Percentiles rank a stretch among this genome's conserved stretches.
Evolutionary conservation across 2,113 vertebrate genomes (phyloP).

Genomic region (Brachypteracias leptosomus): DNA sequence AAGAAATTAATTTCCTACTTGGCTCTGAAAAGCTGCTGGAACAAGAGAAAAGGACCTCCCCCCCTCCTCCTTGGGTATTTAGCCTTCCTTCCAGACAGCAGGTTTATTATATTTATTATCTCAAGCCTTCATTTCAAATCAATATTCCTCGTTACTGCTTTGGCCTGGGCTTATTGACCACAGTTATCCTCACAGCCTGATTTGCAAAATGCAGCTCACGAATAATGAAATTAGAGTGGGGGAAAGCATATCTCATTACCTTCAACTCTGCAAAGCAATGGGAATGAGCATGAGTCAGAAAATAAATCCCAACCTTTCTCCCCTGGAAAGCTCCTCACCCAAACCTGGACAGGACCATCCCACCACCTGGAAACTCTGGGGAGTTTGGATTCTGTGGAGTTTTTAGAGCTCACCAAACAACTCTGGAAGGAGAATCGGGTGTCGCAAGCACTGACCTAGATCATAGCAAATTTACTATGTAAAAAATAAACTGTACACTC

Average conservation of each 20-base stretch:
- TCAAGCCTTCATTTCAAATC: neutral
- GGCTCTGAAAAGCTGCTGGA: neutral
- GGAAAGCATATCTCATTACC: neutral
- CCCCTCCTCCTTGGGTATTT: rapidly evolving
- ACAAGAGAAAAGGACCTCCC: neutral
- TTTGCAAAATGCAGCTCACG: neutral
- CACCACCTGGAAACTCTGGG: neutral
- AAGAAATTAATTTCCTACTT: neutral
- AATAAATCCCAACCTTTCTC: neutral
- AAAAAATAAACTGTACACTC: neutral
- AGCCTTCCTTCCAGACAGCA: neutral
- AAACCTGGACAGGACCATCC: neutral
- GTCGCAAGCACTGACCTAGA: constrained; percentile 14
- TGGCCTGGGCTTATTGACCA: neutral
- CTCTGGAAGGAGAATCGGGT: neutral
- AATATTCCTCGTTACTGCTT: neutral
- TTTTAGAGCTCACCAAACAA: neutral
- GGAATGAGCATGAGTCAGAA: neutral
- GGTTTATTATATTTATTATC: neutral
- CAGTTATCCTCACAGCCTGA: neutral
- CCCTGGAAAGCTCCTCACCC: neutral
- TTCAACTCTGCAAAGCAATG: neutral
- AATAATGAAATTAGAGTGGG: neutral
- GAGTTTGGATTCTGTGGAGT: neutral
- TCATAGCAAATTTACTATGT: neutral